phyloP scores from a whole-genome alignment of 2,888 invertebrate genomes.

The Cosmia pyralina region DNA sequence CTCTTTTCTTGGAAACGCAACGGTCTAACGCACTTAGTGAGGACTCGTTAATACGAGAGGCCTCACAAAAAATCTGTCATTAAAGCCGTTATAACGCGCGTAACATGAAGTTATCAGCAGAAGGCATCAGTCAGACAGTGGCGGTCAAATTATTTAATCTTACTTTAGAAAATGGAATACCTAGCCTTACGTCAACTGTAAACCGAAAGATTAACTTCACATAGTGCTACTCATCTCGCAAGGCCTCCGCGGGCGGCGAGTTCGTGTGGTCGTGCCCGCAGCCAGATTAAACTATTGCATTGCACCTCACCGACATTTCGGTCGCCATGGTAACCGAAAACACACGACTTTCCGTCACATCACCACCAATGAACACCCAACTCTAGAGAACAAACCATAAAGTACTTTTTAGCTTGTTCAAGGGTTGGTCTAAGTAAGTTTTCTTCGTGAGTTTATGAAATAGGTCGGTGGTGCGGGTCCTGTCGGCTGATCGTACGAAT shows the following conservation, averaged over 20 bases:
- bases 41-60: too few species aligned
- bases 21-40: too few species aligned
- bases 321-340: conserved; percentile 86
- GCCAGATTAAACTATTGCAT: conserved; percentile 86
- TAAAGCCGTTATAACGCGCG: too few species aligned
- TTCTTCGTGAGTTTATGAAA: conserved; percentile 78
- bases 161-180: too few species aligned
- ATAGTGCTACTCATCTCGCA: conserved; percentile 70
- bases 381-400: not conserved
- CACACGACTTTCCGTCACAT: conserved; percentile 73
- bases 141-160: too few species aligned
- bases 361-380: conserved; percentile 35
- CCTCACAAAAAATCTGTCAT: too few species aligned
- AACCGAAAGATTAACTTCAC: conserved; percentile 46
- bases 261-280: conserved; percentile 85
- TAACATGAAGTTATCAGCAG: too few species aligned
- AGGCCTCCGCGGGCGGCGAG: conserved; percentile 81
- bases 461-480: conserved; percentile 74
- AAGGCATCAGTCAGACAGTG: too few species aligned
- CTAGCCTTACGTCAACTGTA: not conserved
- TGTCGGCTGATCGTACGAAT: conserved; percentile 77
- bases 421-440: conserved; percentile 59
- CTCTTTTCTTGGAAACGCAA: too few species aligned
- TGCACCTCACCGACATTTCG: conserved; percentile 84
- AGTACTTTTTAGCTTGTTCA: not conserved